Evolutionary conservation across 2,888 invertebrate genomes (phyloP), one percentile per base, ranked within the genome.

Genomic region (Ptychoptera albimana): DNA sequence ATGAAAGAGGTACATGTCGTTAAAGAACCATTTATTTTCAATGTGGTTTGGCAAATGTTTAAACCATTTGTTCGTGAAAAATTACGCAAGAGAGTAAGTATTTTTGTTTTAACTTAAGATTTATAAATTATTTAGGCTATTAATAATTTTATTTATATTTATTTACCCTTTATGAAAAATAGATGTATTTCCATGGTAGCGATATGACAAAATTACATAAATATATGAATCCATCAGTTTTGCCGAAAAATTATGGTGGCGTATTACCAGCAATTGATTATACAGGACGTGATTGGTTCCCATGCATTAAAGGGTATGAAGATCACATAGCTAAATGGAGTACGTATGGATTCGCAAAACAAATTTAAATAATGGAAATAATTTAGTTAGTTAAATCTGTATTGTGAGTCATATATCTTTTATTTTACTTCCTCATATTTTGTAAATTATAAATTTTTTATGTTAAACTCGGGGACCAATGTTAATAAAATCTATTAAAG

Each of bases 1-100:
- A 68, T 87, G 53, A 87, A 85, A 63, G 85, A 86, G 65, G 79
- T 87, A 9, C 87, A 88, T 64, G 79, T 87, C 58, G 83, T 88
- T 2, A 85, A 85, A 57, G 80, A 88, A 57, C 86, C 88, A 0
- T 80, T 79, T 67, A 67, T 87, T 49, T 88, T 88, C 67, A 85
- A 80, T 58, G 72, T 84, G 63, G 85, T 87, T 2, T 88, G 87
- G 86, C 68, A 72, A 40, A 75, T 87, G 60, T 87, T 87, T 70
- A 85, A 85, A 63, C 86, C 86, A 8, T 79, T 87, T 57, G 77
- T 87, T 53, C 72, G 72, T 52, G 80, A 82, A 54, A 88, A 88
- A 60, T 70, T 88, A 12, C 79, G 76, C 62, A 76, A 67, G 51
- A 77, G 83, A 64, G 83, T 84, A 61, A 72, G 79, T 69, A 13